phyloP scores from a whole-genome alignment of 2,113 vertebrate species.

The Macquaria australasica region DNA sequence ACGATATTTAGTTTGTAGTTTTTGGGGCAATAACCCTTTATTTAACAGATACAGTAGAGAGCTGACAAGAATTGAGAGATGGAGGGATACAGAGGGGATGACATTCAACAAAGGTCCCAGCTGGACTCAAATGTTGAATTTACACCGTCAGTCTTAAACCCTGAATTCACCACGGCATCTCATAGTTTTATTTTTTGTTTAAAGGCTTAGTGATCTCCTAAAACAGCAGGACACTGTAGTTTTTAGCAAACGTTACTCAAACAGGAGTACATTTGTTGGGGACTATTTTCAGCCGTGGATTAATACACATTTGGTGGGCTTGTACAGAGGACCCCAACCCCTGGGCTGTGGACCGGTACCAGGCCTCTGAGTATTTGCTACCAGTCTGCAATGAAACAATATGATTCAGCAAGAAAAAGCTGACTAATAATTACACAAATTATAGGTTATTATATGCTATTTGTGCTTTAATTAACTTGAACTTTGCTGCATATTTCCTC shows the following conservation, averaged over 20 bases:
- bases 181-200: no score
- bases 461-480: background rate
- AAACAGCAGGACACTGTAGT: background rate
- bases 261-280: background rate
- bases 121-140: background rate
- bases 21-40: no score
- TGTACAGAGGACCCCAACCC: background rate
- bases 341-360: no score
- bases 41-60: background rate
- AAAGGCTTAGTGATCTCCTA: no score
- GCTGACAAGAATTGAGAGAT: no score
- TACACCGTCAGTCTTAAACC: no score
- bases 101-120: background rate
- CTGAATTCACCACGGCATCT: no score
- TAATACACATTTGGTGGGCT: constrained; percentile 1
- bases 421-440: no score
- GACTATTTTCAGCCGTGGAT: background rate
- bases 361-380: no score
- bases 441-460: no score
- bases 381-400: no score
- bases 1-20: background rate
- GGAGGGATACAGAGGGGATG: background rate
- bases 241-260: background rate
- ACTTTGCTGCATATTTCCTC: background rate
- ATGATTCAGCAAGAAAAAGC: background rate